Conservation (phyloP, 2,797 vertebrate species). For the Enteromius afrohamiltoni region DNA sequence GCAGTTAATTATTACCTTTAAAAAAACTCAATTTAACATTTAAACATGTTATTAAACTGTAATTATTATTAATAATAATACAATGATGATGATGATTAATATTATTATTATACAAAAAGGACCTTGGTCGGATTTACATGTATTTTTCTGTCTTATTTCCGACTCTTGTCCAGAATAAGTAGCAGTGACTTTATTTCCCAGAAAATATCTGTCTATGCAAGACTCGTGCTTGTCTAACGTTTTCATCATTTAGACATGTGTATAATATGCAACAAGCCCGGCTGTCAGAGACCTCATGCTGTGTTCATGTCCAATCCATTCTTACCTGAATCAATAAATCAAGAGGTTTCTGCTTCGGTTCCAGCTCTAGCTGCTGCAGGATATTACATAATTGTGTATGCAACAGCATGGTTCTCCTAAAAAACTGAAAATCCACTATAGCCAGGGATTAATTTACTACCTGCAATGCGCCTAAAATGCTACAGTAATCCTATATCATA, state of each 20-base stretch:
- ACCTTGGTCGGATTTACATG: background rate
- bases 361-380: background rate
- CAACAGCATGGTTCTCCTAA: conserved; percentile 4
- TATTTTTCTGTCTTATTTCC: background rate
- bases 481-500: conserved; percentile 47
- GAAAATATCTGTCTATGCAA: background rate
- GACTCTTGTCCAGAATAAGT: background rate
- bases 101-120: background rate
- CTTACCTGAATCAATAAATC: conserved; percentile 7
- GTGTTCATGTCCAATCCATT: background rate
- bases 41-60: background rate
- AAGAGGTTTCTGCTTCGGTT: conserved; percentile 3
- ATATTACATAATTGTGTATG: conserved; percentile 42
- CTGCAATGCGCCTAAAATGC: conserved; percentile 32
- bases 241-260: background rate
- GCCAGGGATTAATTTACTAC: conserved; percentile 28
- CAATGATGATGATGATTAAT: background rate
- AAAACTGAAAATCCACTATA: conserved; percentile 27
- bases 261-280: background rate
- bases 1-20: background rate
- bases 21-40: background rate
- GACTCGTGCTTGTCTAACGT: background rate
- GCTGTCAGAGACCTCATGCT: background rate
- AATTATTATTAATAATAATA: background rate
- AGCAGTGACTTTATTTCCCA: background rate